phyloP scores from a whole-genome alignment of 2,113 vertebrate genomes.

The Sphaerodactylus townsendi region DNA sequence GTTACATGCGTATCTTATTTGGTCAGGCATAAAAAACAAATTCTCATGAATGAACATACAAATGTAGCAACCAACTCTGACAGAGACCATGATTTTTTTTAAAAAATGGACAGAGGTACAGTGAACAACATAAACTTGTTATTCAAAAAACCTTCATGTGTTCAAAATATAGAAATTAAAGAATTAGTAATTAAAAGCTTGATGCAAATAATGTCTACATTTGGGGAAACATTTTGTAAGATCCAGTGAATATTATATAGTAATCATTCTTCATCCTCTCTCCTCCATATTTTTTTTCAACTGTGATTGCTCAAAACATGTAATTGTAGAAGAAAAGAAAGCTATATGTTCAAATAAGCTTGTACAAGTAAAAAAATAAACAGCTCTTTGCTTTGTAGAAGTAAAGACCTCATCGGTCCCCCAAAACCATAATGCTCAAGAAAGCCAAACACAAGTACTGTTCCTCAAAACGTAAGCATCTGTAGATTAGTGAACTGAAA shows the following conservation, averaged over 20 bases:
- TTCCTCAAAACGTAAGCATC: conserved; percentile 30
- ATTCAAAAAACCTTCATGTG: too few relatives aligned
- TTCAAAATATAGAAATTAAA: conserved; percentile 57
- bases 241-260: background rate
- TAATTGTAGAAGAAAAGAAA: conserved; percentile 48
- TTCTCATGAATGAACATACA: conserved; percentile 50
- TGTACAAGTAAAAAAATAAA: conserved; percentile 42
- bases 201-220: conserved; percentile 25
- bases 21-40: conserved; percentile 64
- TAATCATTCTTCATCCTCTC: conserved; percentile 26
- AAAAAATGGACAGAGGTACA: conserved; percentile 53
- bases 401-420: conserved; percentile 47
- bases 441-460: conserved; percentile 32
- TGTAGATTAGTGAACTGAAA: conserved; percentile 28
- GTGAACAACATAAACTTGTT: conserved; percentile 19
- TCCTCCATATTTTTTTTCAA: conserved; percentile 36
- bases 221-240: conserved; percentile 30
- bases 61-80: conserved; percentile 40
- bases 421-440: conserved; percentile 54
- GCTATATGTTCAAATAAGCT: conserved; percentile 32
- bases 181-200: conserved; percentile 32
- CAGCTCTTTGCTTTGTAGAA: conserved; percentile 16
- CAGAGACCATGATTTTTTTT: conserved; percentile 48
- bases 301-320: conserved; percentile 35
- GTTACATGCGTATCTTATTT: conserved; percentile 63